phyloP scores from a whole-genome alignment of 2,113 vertebrate species.

The Perca schrenkii region DNA sequence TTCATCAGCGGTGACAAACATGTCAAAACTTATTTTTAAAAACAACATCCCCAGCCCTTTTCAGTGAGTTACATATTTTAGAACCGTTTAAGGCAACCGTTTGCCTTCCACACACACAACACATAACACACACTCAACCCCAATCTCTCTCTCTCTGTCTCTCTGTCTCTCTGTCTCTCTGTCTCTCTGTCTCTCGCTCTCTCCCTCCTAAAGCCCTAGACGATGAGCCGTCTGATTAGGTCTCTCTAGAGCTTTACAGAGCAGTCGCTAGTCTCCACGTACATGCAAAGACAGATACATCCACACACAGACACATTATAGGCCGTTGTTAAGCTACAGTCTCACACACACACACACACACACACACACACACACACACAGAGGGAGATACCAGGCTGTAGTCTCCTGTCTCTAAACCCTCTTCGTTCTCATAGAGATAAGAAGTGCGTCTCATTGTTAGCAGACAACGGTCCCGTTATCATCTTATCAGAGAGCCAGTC shows the following conservation, averaged over 20 bases:
- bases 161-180: constrained; percentile 36
- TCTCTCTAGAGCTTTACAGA: constrained; percentile 54
- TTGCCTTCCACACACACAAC: constrained; percentile 28
- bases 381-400: constrained; percentile 49
- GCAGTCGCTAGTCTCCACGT: constrained; percentile 40
- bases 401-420: constrained; percentile 66
- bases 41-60: neutral
- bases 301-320: constrained; percentile 53
- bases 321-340: constrained; percentile 4
- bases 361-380: constrained; percentile 37
- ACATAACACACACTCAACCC: constrained; percentile 11
- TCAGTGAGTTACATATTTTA: neutral
- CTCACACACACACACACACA: constrained; percentile 42
- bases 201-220: constrained; percentile 54
- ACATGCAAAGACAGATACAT: constrained; percentile 44
- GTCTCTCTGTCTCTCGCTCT: constrained; percentile 48
- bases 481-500: constrained; percentile 75
- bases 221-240: constrained; percentile 74
- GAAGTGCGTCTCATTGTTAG: constrained; percentile 73
- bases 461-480: constrained; percentile 73
- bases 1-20: neutral
- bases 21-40: neutral
- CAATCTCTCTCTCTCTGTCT: constrained; percentile 40
- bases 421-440: constrained; percentile 81
- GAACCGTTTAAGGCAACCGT: constrained; percentile 9